Evolutionary conservation across 1,140 invertebrate species (phyloP).

Genomic region (Ladona fulva): DNA sequence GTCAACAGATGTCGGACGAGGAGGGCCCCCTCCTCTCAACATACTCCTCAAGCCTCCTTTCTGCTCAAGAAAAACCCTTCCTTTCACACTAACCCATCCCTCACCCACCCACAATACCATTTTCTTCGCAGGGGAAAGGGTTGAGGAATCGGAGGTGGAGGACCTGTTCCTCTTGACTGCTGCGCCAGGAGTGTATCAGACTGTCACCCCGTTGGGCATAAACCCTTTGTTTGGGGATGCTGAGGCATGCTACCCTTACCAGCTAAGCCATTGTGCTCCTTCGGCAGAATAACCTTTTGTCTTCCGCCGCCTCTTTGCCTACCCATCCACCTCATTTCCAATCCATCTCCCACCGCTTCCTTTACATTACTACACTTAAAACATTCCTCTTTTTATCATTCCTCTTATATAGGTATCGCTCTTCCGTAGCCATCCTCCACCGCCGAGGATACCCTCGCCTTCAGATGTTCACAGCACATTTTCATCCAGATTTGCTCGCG

Average conservation of each 20-base stretch:
- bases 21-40: too few relatives aligned
- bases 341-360: neutral
- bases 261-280: neutral
- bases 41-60: too few relatives aligned
- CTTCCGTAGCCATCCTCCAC: neutral
- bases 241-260: neutral
- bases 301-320: neutral
- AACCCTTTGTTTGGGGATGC: constrained; percentile 7
- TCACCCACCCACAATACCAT: neutral
- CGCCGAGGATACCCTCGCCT: too few relatives aligned
- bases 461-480: too few relatives aligned
- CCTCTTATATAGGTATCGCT: neutral
- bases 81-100: neutral
- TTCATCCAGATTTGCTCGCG: too few relatives aligned
- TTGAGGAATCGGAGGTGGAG: neutral
- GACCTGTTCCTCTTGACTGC: neutral
- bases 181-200: neutral
- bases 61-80: too few relatives aligned
- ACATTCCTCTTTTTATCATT: neutral
- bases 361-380: neutral
- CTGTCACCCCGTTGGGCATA: neutral
- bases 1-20: too few relatives aligned
- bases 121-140: neutral
- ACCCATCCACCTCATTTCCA: neutral
- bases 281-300: neutral